These are phyloP conservation scores for Anas flavirostris DNA, from an alignment of 2,797 vertebrate species.

Conservation along the genomic window DNA sequence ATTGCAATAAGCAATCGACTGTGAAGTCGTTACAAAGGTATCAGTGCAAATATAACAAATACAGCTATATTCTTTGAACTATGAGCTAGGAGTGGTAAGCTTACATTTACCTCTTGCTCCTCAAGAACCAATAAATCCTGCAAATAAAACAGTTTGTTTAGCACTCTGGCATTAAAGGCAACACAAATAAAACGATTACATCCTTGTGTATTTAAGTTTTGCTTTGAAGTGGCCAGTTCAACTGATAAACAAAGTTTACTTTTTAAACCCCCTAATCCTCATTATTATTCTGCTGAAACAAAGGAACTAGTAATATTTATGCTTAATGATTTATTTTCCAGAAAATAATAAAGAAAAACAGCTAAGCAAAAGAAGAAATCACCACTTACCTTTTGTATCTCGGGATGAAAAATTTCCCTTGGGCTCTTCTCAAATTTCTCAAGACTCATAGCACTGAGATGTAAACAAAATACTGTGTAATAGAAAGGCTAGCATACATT, in stretches of 20 bases:
- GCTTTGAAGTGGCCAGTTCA: neutral
- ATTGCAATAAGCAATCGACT: neutral
- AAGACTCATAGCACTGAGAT: conserved; percentile 96
- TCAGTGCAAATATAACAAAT: neutral
- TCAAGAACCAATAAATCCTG: conserved; percentile 98
- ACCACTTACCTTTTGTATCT: conserved; percentile 94
- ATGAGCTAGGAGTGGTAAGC: neutral
- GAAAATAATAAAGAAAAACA: neutral
- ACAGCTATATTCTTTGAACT: neutral
- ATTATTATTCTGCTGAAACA: neutral
- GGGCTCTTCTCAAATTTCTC: conserved; percentile 97
- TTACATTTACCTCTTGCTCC: conserved; percentile 92
- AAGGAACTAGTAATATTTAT: neutral
- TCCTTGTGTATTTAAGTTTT: neutral
- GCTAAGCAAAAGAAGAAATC: neutral
- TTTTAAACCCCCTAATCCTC: neutral
- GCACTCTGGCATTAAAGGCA: neutral
- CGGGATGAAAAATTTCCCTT: conserved; percentile 95
- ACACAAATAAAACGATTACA: neutral
- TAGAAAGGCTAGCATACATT: neutral
- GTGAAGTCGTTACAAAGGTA: neutral
- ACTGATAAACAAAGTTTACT: neutral
- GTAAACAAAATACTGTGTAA: conserved; percentile 32
- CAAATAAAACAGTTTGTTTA: conserved; percentile 50
- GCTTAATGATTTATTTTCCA: neutral